Evolutionary conservation across 1,140 invertebrate genomes (phyloP).

Genomic region (Diuraphis noxia): DNA sequence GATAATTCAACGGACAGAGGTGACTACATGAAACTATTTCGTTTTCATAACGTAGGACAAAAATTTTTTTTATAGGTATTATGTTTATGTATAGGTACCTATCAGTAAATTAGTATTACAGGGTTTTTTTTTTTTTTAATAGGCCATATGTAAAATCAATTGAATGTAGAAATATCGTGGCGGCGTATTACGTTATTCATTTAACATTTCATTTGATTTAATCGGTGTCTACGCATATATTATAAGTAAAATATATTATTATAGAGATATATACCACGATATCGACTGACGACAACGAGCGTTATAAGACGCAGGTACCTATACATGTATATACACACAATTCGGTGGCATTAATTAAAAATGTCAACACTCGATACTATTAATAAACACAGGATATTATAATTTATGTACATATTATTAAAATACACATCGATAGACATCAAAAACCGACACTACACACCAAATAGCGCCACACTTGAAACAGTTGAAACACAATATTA

Average conservation of each 20-base stretch:
- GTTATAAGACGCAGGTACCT: background rate
- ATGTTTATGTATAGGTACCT: no score
- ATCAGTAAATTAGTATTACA: background rate
- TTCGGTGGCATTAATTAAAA: slow-evolving; percentile 1
- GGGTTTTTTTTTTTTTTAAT: background rate
- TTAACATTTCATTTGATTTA: background rate
- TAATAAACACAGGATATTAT: background rate
- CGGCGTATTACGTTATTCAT: background rate
- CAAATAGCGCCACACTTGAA: background rate
- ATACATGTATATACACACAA: no score
- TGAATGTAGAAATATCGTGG: background rate
- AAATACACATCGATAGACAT: background rate
- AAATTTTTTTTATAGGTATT: no score
- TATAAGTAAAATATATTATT: background rate
- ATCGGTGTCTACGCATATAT: background rate
- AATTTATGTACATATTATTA: slow-evolving; percentile 2
- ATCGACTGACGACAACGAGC: background rate
- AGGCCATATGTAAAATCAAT: background rate
- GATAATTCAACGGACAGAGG: no score
- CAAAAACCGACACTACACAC: background rate
- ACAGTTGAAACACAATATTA: no score
- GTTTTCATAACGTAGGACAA: no score
- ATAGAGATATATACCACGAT: background rate
- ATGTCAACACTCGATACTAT: background rate
- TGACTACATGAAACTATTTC: no score